phyloP scores from a whole-genome alignment of 2,797 vertebrate genomes.

The Bucorvus abyssinicus region DNA sequence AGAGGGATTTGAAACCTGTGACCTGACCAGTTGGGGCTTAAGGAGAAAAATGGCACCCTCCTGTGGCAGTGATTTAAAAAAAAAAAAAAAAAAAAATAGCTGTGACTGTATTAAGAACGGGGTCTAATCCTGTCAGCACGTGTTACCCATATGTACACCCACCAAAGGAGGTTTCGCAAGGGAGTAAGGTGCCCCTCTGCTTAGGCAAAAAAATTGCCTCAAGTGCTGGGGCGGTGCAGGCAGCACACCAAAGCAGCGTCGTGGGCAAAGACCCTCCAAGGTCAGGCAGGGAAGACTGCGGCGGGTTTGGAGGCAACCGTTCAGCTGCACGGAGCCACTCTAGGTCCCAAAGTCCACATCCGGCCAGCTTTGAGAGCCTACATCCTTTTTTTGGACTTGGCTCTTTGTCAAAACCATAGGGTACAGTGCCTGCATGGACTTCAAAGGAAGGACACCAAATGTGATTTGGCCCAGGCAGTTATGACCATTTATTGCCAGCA shows the following conservation, averaged over 20 bases:
- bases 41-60: constrained; percentile 66
- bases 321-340: neutral
- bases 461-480: constrained; percentile 48
- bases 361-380: constrained; percentile 12
- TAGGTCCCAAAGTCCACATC: constrained; percentile 8
- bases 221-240: accelerated
- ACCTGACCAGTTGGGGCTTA: neutral
- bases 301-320: neutral
- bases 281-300: neutral
- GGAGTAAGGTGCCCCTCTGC: neutral
- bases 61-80: constrained; percentile 25
- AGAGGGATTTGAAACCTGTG: neutral
- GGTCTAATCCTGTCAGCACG: neutral
- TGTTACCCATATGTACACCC: neutral
- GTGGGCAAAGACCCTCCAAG: neutral
- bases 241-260: neutral
- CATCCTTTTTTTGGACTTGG: constrained; percentile 71
- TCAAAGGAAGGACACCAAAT: constrained; percentile 69
- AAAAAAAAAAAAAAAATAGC: neutral
- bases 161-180: neutral
- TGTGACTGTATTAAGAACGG: neutral
- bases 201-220: neutral
- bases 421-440: constrained; percentile 55
- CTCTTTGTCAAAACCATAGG: constrained; percentile 63
- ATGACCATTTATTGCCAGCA: constrained; percentile 66